Evolutionary conservation across 2,113 vertebrate genomes (phyloP), one percentile per base, ranked within the genome.

Genomic region (Macrotus californicus): DNA sequence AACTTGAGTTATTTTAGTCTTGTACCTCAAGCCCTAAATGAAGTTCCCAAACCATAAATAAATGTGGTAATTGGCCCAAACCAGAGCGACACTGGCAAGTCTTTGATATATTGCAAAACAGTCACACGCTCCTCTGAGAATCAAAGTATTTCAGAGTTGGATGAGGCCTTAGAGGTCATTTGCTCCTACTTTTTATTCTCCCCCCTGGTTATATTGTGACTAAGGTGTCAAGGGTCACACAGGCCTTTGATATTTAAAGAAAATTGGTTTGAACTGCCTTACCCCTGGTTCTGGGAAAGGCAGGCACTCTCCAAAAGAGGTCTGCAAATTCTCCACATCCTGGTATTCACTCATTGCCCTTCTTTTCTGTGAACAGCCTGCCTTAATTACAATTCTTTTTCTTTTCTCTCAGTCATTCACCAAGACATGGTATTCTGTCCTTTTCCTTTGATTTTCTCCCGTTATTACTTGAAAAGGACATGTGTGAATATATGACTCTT

Each of bases 1-100:
- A 97, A 96, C 96, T 95, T 80, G 92, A 95, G 76, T 95, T 96
- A 97, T 97, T 97, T 96, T 87, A 91, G 89, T 72, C 43, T 94
- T 95, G 79, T 89, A 94, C 91, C 75, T 93, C 91, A 81, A 94
- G 81, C 36, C 64, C 48, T 84, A 95, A 96, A 95, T 90, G 87
- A 97, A 95, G 66, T 96, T 95, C 87, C 76, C 54, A 97, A 95
- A 64, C 93, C 92, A 97, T 97, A 97, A 97, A 96, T 97, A 97
- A 96, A 96, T 93, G 80, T 48, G 87, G 36, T 97, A 97, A 94
- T 97, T 97, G 95, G 94, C 50, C 89, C 94, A 96, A 89, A 95
- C 12, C 46, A 77, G 21, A 87, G 46, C 89, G 80, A 96, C 89
- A 93, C 48, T 77, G 67, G 84, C 52, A 69, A 77, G 76, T n/a